These are phyloP conservation scores for Adoxophyes honmai DNA, from an alignment of 1,140 invertebrate species.

Conservation along the genomic window DNA sequence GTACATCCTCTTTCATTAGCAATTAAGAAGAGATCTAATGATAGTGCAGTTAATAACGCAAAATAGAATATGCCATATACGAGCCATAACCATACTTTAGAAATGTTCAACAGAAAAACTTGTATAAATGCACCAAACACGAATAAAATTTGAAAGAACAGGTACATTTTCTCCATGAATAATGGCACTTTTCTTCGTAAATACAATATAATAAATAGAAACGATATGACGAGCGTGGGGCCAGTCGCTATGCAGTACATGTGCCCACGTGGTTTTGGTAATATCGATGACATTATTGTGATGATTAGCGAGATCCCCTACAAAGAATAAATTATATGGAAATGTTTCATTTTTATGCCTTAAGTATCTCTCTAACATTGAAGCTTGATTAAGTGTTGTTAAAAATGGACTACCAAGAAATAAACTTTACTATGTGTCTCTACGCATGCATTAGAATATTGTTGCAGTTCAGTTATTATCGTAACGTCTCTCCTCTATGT, in stretches of 20 bases:
- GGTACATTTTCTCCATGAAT: conserved; percentile 72
- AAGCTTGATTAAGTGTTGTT: no score
- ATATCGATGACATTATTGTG: conserved; percentile 41
- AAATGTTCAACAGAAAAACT: conserved; percentile 64
- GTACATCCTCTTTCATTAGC: conserved; percentile 70
- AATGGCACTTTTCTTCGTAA: conserved; percentile 61
- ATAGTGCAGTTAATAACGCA: conserved; percentile 49
- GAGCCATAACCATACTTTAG: conserved; percentile 62
- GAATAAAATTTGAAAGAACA: conserved; percentile 71
- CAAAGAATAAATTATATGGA: conserved; percentile 33
- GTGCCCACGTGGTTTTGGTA: conserved; percentile 58
- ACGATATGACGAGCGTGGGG: conserved; percentile 61
- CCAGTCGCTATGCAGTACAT: conserved; percentile 70
- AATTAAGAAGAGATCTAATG: conserved; percentile 62
- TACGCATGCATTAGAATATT: no score
- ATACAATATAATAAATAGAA: conserved; percentile 64
- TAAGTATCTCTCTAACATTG: no score
- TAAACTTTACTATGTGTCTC: no score
- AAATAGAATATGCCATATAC: conserved; percentile 66
- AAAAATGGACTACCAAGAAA: no score
- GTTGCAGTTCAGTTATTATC: no score
- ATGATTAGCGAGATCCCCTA: conserved; percentile 59
- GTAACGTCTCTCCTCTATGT: no score
- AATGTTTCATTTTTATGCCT: no score
- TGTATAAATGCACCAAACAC: conserved; percentile 69